These are phyloP conservation scores for Rhinatrema bivittatum DNA, from an alignment of 2,797 vertebrate genomes.

Conservation along the genomic window DNA sequence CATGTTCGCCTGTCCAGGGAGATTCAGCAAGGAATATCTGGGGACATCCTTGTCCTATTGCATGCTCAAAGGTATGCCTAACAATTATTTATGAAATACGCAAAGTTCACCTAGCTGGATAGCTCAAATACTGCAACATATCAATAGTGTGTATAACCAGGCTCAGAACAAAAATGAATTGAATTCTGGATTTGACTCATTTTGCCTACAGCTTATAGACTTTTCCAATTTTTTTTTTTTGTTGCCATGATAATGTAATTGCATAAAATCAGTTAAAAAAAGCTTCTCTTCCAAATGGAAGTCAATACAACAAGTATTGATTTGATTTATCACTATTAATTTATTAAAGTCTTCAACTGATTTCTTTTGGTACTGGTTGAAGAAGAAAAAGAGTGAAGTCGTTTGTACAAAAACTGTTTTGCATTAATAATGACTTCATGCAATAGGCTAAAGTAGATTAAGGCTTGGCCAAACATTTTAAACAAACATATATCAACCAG, in stretches of 20 bases:
- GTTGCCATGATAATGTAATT: slow-evolving; percentile 12
- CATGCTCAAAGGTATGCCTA: background rate
- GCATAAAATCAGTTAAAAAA: too few species aligned
- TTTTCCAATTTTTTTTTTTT: slow-evolving; percentile 20
- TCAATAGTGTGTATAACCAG: slow-evolving; percentile 18
- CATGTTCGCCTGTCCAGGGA: slow-evolving; percentile 13
- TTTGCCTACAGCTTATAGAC: slow-evolving; percentile 9
- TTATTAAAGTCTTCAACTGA: too few species aligned
- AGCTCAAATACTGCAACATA: slow-evolving; percentile 15
- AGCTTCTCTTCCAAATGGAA: too few species aligned
- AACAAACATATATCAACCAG: slow-evolving; percentile 16
- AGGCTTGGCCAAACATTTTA: too few species aligned
- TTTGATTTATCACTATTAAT: too few species aligned
- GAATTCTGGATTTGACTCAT: slow-evolving; percentile 1
- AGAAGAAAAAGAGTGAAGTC: too few species aligned
- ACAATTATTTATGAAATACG: background rate
- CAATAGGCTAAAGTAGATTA: too few species aligned
- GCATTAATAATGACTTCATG: too few species aligned
- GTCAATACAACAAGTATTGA: too few species aligned
- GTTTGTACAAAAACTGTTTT: too few species aligned
- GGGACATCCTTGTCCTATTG: slow-evolving; percentile 3
- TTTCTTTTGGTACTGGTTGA: too few species aligned
- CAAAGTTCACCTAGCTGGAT: slow-evolving; percentile 13
- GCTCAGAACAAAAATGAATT: slow-evolving; percentile 9
- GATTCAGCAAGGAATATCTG: slow-evolving; percentile 6